A percentile compares a stretch with the other conserved stretches of the same genome.
These are phyloP conservation scores for Gymnoscelis rufifasciata DNA, from an alignment of 2,888 invertebrate species.

Conservation along the genomic window DNA sequence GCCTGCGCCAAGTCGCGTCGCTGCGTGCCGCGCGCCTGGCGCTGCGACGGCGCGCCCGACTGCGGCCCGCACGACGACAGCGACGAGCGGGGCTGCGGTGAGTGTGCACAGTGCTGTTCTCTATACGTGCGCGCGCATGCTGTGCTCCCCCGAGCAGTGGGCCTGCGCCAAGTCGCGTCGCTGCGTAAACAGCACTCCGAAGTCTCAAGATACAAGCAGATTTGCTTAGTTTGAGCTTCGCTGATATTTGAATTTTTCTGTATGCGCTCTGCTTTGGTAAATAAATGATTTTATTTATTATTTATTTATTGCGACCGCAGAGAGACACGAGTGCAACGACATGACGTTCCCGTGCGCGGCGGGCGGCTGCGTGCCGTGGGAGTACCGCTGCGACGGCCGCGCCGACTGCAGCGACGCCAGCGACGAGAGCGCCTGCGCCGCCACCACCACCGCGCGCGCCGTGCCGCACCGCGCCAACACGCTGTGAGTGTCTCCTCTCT, in stretches of 20 bases:
- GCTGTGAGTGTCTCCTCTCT: slow-evolving; percentile 23
- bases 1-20: slow-evolving; percentile 76
- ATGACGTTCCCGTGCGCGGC: slow-evolving; percentile 86
- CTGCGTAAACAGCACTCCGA: too few relatives aligned
- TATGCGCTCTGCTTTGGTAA: too few relatives aligned
- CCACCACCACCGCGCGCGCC: slow-evolving; percentile 16
- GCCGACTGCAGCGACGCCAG: slow-evolving; percentile 85
- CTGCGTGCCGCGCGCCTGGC: slow-evolving; percentile 83
- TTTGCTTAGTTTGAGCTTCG: too few relatives aligned
- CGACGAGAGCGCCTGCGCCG: slow-evolving; percentile 80
- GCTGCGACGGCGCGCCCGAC: slow-evolving; percentile 84
- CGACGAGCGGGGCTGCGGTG: slow-evolving; percentile 76
- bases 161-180: slow-evolving; percentile 76
- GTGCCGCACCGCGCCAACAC: slow-evolving; percentile 21
- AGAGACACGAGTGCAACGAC: slow-evolving; percentile 68
- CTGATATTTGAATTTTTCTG: too few relatives aligned
- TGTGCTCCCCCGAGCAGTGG: slow-evolving; percentile 80
- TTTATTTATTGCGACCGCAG: too few relatives aligned
- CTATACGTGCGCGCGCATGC: slow-evolving; percentile 70
- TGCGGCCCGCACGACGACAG: slow-evolving; percentile 82
- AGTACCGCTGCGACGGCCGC: slow-evolving; percentile 85
- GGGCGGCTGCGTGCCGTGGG: slow-evolving; percentile 83
- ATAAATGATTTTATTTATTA: too few relatives aligned
- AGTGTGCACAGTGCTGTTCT: slow-evolving; percentile 23
- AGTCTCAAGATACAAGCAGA: too few relatives aligned